Conservation (phyloP, 2,797 vertebrate genomes). For the Cyprinella venusta region DNA sequence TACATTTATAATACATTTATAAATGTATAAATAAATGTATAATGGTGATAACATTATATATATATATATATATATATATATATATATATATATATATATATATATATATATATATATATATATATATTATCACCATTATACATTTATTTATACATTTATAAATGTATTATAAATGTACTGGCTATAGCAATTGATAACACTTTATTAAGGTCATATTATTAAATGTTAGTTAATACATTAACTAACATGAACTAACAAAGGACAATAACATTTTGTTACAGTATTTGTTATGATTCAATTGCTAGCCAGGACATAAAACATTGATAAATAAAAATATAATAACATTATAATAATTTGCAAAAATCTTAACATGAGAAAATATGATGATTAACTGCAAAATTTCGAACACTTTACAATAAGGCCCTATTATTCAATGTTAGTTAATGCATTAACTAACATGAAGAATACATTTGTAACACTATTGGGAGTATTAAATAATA, state of each 20-base stretch:
- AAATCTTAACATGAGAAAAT: neutral
- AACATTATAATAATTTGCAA: neutral
- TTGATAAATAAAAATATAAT: neutral
- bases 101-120: too few relatives aligned
- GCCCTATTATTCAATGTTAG: neutral
- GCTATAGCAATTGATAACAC: too few relatives aligned
- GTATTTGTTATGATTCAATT: neutral
- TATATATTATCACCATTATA: too few relatives aligned
- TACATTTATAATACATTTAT: neutral
- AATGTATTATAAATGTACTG: too few relatives aligned
- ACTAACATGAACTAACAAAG: neutral
- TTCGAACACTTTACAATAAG: neutral
- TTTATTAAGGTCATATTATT: neutral
- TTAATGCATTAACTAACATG: neutral
- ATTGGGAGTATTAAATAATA: neutral
- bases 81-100: too few relatives aligned
- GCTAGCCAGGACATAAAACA: neutral
- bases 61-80: too few relatives aligned
- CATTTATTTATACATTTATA: too few relatives aligned
- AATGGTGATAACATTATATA: neutral
- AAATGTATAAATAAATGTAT: neutral
- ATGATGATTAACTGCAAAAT: neutral
- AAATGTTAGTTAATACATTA: neutral
- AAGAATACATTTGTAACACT: neutral
- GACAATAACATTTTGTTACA: too few relatives aligned